A percentile compares a stretch with the other conserved stretches of the same genome.
Conservation (phyloP, 2,888 invertebrate species). For the Orchestes rusci region DNA sequence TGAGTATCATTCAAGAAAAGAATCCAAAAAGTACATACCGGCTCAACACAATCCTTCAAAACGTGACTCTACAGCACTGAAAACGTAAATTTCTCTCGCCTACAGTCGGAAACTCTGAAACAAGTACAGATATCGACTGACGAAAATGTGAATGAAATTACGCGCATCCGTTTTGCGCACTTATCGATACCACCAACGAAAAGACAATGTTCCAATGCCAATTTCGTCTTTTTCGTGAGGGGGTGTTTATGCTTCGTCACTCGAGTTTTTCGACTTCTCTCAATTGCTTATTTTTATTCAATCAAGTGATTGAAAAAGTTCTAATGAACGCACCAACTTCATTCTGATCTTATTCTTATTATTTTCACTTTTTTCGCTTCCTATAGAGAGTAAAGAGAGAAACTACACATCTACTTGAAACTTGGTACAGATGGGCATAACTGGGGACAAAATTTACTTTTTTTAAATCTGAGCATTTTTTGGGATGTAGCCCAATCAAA, state of each 20-base stretch:
- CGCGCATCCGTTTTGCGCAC: conserved; percentile 41
- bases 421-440: no score
- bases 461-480: no score
- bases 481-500: no score
- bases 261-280: conserved; percentile 13
- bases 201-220: conserved; percentile 26
- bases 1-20: conserved; percentile 7
- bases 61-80: conserved; percentile 20
- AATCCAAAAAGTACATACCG: conserved; percentile 30
- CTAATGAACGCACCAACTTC: no score
- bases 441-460: no score
- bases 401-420: no score
- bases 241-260: conserved; percentile 22
- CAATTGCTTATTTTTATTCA: no score
- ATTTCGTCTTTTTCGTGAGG: conserved; percentile 19
- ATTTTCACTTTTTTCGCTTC: no score
- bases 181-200: conserved; percentile 39
- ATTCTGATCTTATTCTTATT: no score
- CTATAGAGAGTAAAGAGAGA: no score
- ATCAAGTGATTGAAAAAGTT: no score
- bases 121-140: conserved; percentile 39
- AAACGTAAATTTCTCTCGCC: conserved; percentile 32
- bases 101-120: conserved; percentile 29
- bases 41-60: no score
- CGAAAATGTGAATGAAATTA: conserved; percentile 35